Conservation (phyloP, 2,113 vertebrate species). For the Pycnonotus jocosus region DNA sequence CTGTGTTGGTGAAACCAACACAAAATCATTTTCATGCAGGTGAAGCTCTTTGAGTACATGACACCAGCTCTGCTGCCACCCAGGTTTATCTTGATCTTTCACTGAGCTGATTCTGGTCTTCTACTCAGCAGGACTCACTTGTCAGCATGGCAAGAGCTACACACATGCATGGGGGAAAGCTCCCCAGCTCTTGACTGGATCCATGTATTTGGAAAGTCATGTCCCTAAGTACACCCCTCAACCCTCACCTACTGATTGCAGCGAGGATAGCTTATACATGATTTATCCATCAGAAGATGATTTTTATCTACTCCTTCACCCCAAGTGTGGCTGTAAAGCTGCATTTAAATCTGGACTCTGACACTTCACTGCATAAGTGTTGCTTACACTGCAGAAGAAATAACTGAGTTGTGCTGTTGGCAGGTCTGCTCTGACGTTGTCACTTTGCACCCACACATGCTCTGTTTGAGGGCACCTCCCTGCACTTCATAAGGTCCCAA, state of each 20-base stretch:
- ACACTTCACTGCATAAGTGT: not conserved
- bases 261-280: not conserved
- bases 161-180: not conserved
- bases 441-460: not conserved
- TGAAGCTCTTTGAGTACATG: not conserved
- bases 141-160: not conserved
- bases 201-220: not conserved
- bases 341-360: not conserved
- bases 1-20: not conserved
- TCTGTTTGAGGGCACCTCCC: not conserved
- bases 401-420: not conserved
- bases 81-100: not conserved
- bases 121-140: not conserved
- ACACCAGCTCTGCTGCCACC: not conserved
- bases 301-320: not conserved
- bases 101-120: not conserved
- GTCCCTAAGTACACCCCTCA: not conserved
- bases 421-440: not conserved
- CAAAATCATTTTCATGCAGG: not conserved
- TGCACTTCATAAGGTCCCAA: not conserved
- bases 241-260: not conserved
- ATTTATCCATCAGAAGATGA: not conserved
- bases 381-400: not conserved
- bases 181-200: not conserved
- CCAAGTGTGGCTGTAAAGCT: not conserved